phyloP scores from a whole-genome alignment of 2,888 invertebrate species.

The Dichetophora obliterata region DNA sequence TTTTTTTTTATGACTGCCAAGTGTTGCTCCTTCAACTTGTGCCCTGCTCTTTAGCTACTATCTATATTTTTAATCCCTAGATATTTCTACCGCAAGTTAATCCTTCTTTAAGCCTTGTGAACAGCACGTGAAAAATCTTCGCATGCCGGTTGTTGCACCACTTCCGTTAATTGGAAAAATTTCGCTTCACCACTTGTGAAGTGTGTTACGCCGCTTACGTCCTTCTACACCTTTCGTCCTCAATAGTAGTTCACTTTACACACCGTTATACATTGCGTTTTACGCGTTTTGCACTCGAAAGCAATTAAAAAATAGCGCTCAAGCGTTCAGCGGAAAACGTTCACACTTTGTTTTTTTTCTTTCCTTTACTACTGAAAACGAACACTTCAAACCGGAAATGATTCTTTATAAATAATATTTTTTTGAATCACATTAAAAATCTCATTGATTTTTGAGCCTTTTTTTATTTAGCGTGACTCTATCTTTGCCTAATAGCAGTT shows the following conservation, averaged over 20 bases:
- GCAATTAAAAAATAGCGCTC: constrained; percentile 34
- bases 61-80: constrained; percentile 13
- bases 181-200: neutral
- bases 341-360: constrained; percentile 2
- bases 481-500: too few species aligned
- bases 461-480: neutral
- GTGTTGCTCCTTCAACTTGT: neutral
- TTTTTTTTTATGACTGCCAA: neutral
- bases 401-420: neutral
- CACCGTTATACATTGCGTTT: constrained; percentile 23
- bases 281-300: constrained; percentile 29
- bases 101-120: constrained; percentile 21
- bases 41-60: neutral
- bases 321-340: constrained; percentile 26
- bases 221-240: neutral
- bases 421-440: neutral
- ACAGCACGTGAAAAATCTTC: neutral
- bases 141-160: constrained; percentile 7
- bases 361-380: neutral
- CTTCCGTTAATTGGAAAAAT: constrained; percentile 38
- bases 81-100: neutral
- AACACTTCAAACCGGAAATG: constrained; percentile 1
- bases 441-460: neutral
- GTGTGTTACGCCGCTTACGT: neutral
- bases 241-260: neutral